These are phyloP conservation scores for Limnothrissa miodon DNA, from an alignment of 2,113 vertebrate genomes.

Conservation along the genomic window DNA sequence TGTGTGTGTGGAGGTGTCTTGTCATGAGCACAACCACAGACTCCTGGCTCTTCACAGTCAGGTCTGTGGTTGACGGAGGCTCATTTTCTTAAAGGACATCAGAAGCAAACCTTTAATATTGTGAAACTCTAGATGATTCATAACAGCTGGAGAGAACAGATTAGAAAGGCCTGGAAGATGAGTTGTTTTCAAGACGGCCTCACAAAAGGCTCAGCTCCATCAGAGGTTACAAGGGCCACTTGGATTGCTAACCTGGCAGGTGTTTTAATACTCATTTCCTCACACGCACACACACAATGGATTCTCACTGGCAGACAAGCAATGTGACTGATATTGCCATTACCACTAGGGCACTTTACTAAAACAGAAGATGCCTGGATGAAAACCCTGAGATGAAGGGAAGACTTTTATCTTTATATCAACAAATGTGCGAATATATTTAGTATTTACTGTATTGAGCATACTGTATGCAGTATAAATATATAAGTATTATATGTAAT, in stretches of 20 bases:
- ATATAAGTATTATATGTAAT: no score
- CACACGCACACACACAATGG: not conserved
- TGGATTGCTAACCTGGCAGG: not conserved
- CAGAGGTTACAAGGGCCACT: conserved; percentile 1
- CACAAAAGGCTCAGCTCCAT: not conserved
- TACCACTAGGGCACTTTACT: not conserved
- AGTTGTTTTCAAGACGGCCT: not conserved
- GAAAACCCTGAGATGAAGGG: not conserved
- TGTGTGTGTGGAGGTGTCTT: not conserved
- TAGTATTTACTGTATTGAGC: not conserved
- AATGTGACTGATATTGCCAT: not conserved
- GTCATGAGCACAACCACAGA: not conserved
- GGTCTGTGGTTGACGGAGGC: not conserved
- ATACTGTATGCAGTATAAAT: no score
- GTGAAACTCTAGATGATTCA: not conserved
- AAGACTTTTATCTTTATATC: not conserved
- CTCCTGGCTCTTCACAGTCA: not conserved
- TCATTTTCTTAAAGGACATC: not conserved
- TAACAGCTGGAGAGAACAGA: not conserved
- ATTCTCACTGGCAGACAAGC: not conserved
- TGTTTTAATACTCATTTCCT: conserved; percentile 1
- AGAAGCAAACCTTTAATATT: not conserved
- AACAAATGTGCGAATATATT: not conserved
- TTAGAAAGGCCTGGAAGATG: not conserved
- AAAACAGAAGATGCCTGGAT: not conserved